Evolutionary conservation across 2,113 vertebrate species (phyloP), one percentile per base, ranked within the genome.

Genomic region (Equus quagga): DNA sequence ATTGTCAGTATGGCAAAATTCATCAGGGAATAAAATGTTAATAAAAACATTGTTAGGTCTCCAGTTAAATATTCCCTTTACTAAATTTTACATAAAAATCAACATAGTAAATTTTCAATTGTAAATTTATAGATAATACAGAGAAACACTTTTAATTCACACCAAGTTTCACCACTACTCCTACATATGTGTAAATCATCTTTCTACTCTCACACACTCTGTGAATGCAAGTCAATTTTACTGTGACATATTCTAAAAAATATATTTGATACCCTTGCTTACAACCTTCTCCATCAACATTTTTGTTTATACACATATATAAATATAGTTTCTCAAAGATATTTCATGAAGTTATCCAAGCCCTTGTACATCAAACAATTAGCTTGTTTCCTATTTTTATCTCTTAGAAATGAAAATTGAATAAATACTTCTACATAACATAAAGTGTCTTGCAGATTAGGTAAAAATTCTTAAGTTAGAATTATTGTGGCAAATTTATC

Each of bases 181-280:
- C 31, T 94, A 49, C 1, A 14, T 51, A 33, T 36, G 0, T 70
- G 10, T 81, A 75, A 89, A 36, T 70, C 36, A n/a, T 58, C 12
- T 81, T 51, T 18, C 1, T 84, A 80, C 2, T 1, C 6, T 91
- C 4, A 36, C 9, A 46, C 6, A 54, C 49, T 84, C 65, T 81
- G 31, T 85, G 54, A 89, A 81, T 28, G 1, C 15, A 90, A 93
- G 19, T 79, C 36, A 96, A 46, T 76, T 86, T 95, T 78, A 65
- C 36, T 51, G 9, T 90, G 58, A 81, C 14, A 72, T 49, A n/a
- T 75, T 90, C 18, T 58, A 51, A 89, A 90, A 86, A 13, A 23
- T 33, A 49, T 62, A 46, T 41, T 26, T 19, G 46, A 49, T 13
- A 49, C 5, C n/a, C 8, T 67, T n/a, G 4, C 41, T 81, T 46